Evolutionary conservation across 64 coral and sea anemone species (phyloP), one percentile per base, ranked within the genome.

Genomic region (Platygyra sinensis): DNA sequence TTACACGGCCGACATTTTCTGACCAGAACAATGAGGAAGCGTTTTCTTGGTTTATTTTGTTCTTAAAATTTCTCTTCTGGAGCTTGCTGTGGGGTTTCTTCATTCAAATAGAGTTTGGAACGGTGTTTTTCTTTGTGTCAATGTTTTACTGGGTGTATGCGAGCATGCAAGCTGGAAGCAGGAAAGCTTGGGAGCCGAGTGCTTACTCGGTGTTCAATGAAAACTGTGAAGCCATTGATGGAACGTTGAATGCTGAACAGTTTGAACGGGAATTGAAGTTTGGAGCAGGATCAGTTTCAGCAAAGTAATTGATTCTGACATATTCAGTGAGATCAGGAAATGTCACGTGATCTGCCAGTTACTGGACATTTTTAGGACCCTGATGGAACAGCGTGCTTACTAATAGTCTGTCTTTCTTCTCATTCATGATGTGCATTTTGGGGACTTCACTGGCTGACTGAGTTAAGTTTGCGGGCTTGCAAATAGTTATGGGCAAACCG

Each of bases 121-220:
- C 94, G 22, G 97, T 93, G 31, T 99, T 91, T 80, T 89, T 99
- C 19, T 73, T 99, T 30, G 20, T 99, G 0, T 99, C 97, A 4
- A 87, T 99, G 89, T 99, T 99, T 87, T 99, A 96, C 27, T 99
- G 94, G 90, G 67, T 99, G 3, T 99, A 99, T 29, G 72, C 30
- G 15, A 99, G 93, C 17, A 99, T 99, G 97, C 89, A 80, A 67
- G 87, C 50, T 18, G 94, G 94, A 8, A 93, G 91, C 22, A 90
- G 97, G 29, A 90, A 84, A 16, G 76, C 93, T 2, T 99, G 96
- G 96, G 96, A 99, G 36, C 96, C 94, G 0, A 99, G 96, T 80
- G 94, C 96, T 29, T 99, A 99, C 32, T 99, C 97, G 33, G 97
- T 99, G 27, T 99, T 99, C 29, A 99, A 99, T 76, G 90, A 99